Percentiles rank a stretch among this genome's conserved stretches.
These are phyloP conservation scores for Liolophura sinensis DNA, from an alignment of 1,140 invertebrate genomes.

Conservation along the genomic window DNA sequence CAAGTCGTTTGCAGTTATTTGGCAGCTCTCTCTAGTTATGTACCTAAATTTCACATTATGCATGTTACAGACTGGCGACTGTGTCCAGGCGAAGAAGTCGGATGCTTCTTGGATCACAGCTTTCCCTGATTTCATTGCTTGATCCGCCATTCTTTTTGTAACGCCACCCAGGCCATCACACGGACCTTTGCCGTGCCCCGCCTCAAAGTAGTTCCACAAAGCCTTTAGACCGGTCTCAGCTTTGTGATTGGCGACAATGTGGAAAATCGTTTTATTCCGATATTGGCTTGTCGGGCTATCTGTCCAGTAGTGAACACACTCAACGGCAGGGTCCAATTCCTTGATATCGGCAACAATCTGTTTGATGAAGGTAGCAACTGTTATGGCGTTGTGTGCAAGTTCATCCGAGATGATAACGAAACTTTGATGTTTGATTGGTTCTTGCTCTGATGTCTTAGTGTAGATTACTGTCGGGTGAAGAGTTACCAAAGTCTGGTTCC, in stretches of 20 bases:
- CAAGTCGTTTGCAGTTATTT: conserved; percentile 8
- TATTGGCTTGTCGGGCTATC: conserved; percentile 8
- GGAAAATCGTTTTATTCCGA: conserved; percentile 2
- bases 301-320: conserved; percentile 4
- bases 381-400: conserved; percentile 9
- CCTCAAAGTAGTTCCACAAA: conserved; percentile 26
- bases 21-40: conserved; percentile 6
- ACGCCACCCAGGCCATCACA: conserved; percentile 16
- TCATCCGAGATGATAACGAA: conserved; percentile 23
- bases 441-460: background rate
- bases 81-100: conserved; percentile 7
- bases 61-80: conserved; percentile 10
- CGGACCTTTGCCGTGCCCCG: conserved; percentile 23
- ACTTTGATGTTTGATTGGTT: conserved; percentile 11
- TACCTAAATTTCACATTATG: conserved; percentile 10
- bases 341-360: background rate
- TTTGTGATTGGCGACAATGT: conserved; percentile 14
- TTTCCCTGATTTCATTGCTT: conserved; percentile 14
- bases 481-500: conserved; percentile 18
- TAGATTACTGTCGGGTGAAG: background rate
- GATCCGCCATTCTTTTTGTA: conserved; percentile 18
- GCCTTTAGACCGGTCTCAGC: conserved; percentile 2
- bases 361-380: background rate
- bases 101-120: conserved; percentile 10
- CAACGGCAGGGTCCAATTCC: background rate